These are phyloP conservation scores for Lepidochitona cinerea DNA, from an alignment of 2,888 invertebrate species.

Conservation along the genomic window DNA sequence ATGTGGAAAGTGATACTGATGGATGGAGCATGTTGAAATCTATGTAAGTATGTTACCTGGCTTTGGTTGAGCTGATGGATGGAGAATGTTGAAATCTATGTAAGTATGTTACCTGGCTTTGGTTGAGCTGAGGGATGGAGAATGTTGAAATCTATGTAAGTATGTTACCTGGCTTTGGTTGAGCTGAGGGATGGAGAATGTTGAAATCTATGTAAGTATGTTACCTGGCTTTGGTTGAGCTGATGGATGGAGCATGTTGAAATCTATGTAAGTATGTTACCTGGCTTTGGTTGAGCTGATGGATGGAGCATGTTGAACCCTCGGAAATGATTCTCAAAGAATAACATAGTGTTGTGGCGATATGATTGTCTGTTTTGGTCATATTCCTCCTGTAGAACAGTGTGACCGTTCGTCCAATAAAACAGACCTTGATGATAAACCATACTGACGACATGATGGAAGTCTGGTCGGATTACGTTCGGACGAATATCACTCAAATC, in stretches of 20 bases:
- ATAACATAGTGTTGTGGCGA: conserved; percentile 79
- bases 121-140: conserved; percentile 83
- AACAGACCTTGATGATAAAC: conserved; percentile 81
- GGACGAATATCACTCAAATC: conserved; percentile 76
- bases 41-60: no score
- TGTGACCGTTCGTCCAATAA: conserved; percentile 88
- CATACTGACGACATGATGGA: conserved; percentile 82
- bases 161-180: conserved; percentile 77
- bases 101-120: conserved; percentile 66
- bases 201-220: no score
- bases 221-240: conserved; percentile 79
- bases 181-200: conserved; percentile 79
- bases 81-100: no score
- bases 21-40: no score
- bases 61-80: conserved; percentile 82
- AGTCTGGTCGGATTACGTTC: conserved; percentile 83
- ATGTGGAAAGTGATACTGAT: no score
- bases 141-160: conserved; percentile 74
- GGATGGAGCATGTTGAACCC: conserved; percentile 77
- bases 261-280: no score
- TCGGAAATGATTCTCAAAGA: conserved; percentile 73
- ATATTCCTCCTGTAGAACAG: conserved; percentile 85
- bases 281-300: conserved; percentile 79
- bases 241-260: conserved; percentile 77
- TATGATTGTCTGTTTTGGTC: conserved; percentile 79